Conservation (phyloP, 2,113 vertebrate species). For the Dasyurus viverrinus region DNA sequence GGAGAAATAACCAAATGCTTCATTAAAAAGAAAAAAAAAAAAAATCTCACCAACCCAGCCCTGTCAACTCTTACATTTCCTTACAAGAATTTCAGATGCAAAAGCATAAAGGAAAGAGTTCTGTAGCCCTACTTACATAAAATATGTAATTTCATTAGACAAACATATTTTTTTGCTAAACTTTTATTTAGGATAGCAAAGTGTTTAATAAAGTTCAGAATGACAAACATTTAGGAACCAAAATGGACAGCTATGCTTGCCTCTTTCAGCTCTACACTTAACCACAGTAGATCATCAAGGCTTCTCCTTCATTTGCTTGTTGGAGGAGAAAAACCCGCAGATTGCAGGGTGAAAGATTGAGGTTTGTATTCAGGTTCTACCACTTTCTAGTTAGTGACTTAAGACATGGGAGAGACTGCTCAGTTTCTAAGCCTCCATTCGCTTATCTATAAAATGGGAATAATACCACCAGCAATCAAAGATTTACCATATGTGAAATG, state of each 20-base stretch:
- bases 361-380: neutral
- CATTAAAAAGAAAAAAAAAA: neutral
- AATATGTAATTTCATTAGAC: neutral
- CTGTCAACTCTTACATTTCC: neutral
- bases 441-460: neutral
- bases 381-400: neutral
- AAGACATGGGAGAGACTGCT: neutral
- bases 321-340: neutral
- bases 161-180: neutral
- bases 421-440: neutral
- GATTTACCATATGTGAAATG: neutral
- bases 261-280: neutral
- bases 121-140: neutral
- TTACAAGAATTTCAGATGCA: neutral
- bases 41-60: neutral
- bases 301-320: too few species aligned
- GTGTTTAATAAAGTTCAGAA: neutral
- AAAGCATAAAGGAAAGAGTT: neutral
- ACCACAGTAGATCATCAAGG: neutral
- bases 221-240: neutral
- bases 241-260: neutral
- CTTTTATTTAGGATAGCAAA: neutral
- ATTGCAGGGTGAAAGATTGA: neutral
- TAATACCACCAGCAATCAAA: neutral
- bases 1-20: neutral